Evolutionary conservation across 2,888 invertebrate species (phyloP).

Genomic region (Sylvicola fuscatus): DNA sequence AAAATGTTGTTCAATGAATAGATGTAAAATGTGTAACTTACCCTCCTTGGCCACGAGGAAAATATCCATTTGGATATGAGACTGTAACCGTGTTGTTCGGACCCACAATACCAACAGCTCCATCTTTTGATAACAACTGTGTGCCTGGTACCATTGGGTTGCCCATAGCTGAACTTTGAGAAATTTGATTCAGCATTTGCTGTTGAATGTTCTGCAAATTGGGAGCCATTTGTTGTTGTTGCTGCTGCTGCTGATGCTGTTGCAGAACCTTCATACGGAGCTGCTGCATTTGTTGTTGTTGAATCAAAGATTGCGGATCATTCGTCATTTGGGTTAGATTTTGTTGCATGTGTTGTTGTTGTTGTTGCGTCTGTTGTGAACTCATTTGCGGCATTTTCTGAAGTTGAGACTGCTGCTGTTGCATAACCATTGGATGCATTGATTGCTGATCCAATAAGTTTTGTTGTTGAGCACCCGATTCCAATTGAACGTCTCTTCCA

Average conservation of each 20-base stretch:
- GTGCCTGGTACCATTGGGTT: conserved; percentile 33
- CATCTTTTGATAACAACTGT: conserved; percentile 30
- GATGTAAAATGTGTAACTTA: background rate
- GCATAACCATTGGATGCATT: conserved; percentile 4
- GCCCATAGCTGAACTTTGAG: conserved; percentile 37
- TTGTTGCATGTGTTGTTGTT: background rate
- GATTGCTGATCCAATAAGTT: background rate
- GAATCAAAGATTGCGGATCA: background rate
- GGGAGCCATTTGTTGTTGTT: conserved; percentile 30
- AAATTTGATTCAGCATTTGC: background rate
- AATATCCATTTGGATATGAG: conserved; percentile 15
- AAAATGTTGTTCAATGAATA: background rate
- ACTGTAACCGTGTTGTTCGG: conserved; percentile 31
- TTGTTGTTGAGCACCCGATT: too few relatives aligned
- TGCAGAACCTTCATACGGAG: background rate
- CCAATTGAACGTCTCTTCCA: too few relatives aligned
- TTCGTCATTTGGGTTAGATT: background rate
- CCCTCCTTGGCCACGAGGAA: conserved; percentile 2
- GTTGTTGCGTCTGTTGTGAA: background rate
- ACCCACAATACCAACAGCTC: conserved; percentile 38
- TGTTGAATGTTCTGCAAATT: too few relatives aligned
- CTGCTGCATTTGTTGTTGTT: background rate
- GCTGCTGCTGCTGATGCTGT: conserved; percentile 15
- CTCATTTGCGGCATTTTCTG: background rate
- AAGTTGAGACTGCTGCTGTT: conserved; percentile 8